Conservation (phyloP, 2,113 vertebrate species). For the Axis porcinus region DNA sequence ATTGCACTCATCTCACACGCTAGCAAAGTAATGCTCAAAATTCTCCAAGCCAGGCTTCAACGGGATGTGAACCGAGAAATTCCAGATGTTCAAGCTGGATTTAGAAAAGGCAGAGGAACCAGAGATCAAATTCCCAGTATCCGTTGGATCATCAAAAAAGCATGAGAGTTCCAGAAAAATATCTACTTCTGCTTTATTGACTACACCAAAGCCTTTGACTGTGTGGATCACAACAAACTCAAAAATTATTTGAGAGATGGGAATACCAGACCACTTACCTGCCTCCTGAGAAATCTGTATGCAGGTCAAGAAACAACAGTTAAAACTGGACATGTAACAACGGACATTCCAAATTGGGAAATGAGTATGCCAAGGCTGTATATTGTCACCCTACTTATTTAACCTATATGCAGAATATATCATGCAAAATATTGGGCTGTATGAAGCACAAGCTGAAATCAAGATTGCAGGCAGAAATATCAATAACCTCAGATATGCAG, state of each 20-base stretch:
- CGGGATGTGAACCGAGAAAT: neutral
- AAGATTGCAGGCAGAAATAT: neutral
- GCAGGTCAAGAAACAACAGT: neutral
- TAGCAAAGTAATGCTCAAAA: neutral
- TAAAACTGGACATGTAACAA: neutral
- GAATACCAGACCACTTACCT: neutral
- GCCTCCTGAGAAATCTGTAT: neutral
- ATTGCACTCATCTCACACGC: neutral
- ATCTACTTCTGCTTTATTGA: neutral
- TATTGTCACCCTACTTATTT: neutral
- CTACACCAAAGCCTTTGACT: neutral
- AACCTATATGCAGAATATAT: neutral
- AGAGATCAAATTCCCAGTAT: neutral
- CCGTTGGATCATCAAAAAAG: accelerated
- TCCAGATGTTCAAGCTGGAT: neutral
- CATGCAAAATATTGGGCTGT: neutral
- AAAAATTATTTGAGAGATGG: neutral
- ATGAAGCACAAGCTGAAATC: neutral
- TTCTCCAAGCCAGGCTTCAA: neutral
- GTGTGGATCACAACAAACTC: neutral
- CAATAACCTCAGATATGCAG: neutral
- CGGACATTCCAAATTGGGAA: neutral
- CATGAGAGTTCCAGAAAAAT: neutral
- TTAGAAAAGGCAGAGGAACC: neutral
- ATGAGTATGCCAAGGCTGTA: neutral